Conservation (phyloP, 2,888 invertebrate genomes). For the Bellardia pandia region DNA sequence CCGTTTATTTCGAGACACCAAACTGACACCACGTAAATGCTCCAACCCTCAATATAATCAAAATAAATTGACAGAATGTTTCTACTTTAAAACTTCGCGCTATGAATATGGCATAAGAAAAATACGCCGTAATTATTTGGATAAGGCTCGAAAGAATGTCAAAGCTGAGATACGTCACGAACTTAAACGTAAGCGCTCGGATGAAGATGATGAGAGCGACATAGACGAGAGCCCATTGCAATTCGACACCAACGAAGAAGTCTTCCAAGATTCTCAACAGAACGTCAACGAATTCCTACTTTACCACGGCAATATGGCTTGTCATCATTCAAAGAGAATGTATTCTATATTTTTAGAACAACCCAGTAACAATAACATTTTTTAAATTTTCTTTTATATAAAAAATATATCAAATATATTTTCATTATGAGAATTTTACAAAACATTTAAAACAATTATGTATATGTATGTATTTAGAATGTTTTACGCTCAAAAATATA, state of each 20-base stretch:
- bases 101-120: slow-evolving; percentile 67
- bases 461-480: background rate
- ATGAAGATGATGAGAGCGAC: background rate
- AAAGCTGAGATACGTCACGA: background rate
- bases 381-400: slow-evolving; percentile 16
- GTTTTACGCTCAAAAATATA: too few relatives aligned
- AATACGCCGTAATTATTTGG: slow-evolving; percentile 76
- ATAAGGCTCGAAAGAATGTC: slow-evolving; percentile 60
- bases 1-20: slow-evolving; percentile 76
- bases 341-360: slow-evolving; percentile 72
- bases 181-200: slow-evolving; percentile 46
- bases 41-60: slow-evolving; percentile 49
- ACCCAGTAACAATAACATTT: slow-evolving; percentile 48
- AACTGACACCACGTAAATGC: slow-evolving; percentile 73
- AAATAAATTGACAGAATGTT: slow-evolving; percentile 72
- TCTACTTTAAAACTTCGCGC: slow-evolving; percentile 74
- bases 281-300: slow-evolving; percentile 73
- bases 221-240: slow-evolving; percentile 3
- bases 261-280: slow-evolving; percentile 63
- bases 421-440: slow-evolving; percentile 18
- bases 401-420: slow-evolving; percentile 42
- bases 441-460: background rate
- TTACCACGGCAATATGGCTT: slow-evolving; percentile 75
- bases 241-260: slow-evolving; percentile 69
- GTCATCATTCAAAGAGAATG: slow-evolving; percentile 71